Conservation (phyloP, 2,888 invertebrate genomes). For the Synergus gifuensis region DNA sequence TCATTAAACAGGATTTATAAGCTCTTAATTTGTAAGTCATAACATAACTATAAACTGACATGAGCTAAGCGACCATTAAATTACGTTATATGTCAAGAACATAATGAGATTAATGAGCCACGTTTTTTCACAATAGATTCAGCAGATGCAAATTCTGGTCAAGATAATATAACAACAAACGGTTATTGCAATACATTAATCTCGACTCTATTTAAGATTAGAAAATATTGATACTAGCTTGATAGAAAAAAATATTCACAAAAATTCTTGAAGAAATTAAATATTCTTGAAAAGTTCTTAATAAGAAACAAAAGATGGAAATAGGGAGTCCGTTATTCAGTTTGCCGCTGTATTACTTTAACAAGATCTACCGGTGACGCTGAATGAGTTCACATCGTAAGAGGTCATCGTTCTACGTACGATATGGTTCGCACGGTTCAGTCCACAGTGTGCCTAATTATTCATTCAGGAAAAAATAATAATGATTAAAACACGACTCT, state of each 20-base stretch:
- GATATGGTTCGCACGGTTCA: conserved; percentile 32
- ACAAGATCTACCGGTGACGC: conserved; percentile 41
- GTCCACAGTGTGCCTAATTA: conserved; percentile 36
- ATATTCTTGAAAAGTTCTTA: neutral
- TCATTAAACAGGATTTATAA: neutral
- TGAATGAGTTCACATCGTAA: conserved; percentile 32
- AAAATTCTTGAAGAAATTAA: neutral
- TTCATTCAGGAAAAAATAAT: conserved; percentile 19
- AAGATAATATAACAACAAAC: neutral
- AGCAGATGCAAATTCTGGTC: neutral
- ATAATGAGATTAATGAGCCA: neutral
- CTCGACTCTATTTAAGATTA: neutral
- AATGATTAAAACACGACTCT: conserved; percentile 13
- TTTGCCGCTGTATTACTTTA: conserved; percentile 25
- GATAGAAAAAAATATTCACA: neutral
- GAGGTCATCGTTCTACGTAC: conserved; percentile 36
- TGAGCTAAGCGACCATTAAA: neutral
- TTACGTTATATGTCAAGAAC: neutral
- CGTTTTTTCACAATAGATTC: neutral
- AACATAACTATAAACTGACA: neutral
- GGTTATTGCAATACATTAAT: neutral
- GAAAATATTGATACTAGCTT: neutral
- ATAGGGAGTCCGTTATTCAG: neutral
- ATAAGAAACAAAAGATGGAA: neutral
- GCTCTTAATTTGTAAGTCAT: neutral